Evolutionary conservation across 2,113 vertebrate species (phyloP).

Genomic region (Tichodroma muraria): DNA sequence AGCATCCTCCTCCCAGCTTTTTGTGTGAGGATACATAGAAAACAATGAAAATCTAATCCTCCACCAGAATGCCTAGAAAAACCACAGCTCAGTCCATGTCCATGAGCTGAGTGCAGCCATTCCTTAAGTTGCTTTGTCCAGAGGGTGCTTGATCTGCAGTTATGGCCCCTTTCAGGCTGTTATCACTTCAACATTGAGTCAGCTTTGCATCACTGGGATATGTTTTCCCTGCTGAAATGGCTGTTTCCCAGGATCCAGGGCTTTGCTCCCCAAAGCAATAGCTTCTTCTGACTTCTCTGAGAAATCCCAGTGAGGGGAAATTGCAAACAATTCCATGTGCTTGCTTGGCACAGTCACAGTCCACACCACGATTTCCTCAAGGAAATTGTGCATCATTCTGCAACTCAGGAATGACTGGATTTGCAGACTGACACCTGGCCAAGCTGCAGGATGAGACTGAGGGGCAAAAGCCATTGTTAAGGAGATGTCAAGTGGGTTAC

Average conservation of each 20-base stretch:
- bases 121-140: neutral
- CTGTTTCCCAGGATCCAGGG: neutral
- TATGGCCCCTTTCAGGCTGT: neutral
- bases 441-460: neutral
- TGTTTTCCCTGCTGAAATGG: neutral
- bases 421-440: neutral
- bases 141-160: neutral
- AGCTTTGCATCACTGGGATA: neutral
- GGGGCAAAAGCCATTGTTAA: neutral
- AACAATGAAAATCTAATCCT: neutral
- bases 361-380: neutral
- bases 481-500: neutral
- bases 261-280: neutral
- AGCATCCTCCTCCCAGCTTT: neutral
- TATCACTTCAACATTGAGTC: neutral
- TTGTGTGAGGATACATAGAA: neutral
- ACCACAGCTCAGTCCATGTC: neutral
- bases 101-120: neutral
- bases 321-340: neutral
- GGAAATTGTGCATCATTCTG: too few species aligned
- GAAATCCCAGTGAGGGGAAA: neutral
- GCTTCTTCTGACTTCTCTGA: neutral
- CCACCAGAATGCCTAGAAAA: neutral
- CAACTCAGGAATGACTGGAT: accelerated
- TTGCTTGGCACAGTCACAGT: neutral